Conservation (phyloP, 92 coral and sea anemone genomes). For the Actinostola sp. region DNA sequence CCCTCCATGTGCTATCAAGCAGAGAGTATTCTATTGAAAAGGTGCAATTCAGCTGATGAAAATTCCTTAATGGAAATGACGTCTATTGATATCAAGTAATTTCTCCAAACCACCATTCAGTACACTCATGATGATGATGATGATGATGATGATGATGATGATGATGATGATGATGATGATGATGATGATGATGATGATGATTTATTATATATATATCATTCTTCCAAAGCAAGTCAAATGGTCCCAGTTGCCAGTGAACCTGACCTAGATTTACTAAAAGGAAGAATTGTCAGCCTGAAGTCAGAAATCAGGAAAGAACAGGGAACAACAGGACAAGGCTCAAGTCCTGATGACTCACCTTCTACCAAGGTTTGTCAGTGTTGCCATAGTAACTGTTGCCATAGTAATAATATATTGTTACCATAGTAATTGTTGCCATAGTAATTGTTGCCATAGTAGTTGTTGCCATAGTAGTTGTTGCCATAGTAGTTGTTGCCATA, state of each 20-base stretch:
- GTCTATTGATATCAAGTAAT: too few species aligned
- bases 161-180: too few species aligned
- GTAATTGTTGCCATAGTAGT: too few species aligned
- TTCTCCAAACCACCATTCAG: too few species aligned
- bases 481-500: too few species aligned
- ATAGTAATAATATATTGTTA: not conserved
- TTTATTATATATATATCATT: not conserved
- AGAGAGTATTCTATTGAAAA: too few species aligned
- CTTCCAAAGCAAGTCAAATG: constrained; percentile 71
- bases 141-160: too few species aligned
- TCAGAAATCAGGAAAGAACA: constrained; percentile 92
- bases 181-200: not conserved
- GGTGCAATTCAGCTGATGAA: too few species aligned
- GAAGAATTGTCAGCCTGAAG: constrained; percentile 89
- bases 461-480: too few species aligned
- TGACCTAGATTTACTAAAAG: constrained; percentile 85
- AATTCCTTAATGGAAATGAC: too few species aligned
- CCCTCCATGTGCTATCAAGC: too few species aligned
- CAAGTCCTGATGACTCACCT: constrained; percentile 84
- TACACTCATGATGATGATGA: too few species aligned
- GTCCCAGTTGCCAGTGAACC: constrained; percentile 96
- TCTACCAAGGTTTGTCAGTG: constrained; percentile 54
- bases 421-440: not conserved
- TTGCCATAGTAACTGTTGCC: not conserved
- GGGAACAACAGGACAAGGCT: constrained; percentile 63